Conservation (phyloP, 2,113 vertebrate species). For the Turdus rufiventris region DNA sequence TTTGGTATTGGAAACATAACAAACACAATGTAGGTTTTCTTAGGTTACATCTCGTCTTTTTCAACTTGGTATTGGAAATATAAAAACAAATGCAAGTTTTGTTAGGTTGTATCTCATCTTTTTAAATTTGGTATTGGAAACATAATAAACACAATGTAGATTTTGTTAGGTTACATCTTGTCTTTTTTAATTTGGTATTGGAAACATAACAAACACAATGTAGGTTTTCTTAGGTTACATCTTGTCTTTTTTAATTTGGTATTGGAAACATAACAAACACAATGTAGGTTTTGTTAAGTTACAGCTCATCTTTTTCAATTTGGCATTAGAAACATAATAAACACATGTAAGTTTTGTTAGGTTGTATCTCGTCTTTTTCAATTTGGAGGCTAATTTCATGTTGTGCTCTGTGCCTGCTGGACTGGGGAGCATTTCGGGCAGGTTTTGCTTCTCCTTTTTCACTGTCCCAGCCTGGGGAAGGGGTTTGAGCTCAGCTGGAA, state of each 20-base stretch:
- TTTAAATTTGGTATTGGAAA: neutral
- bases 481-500: fast-evolving
- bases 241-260: fast-evolving
- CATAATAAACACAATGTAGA: neutral
- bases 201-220: neutral
- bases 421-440: fast-evolving
- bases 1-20: neutral
- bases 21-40: neutral
- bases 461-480: fast-evolving
- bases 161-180: fast-evolving
- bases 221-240: neutral
- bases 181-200: neutral
- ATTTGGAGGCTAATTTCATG: neutral
- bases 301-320: fast-evolving
- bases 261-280: neutral
- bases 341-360: neutral
- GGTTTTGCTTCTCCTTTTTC: fast-evolving
- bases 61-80: fast-evolving
- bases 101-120: fast-evolving
- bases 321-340: neutral
- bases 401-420: neutral
- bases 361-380: neutral
- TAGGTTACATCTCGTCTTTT: neutral
- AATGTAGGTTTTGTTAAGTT: neutral
- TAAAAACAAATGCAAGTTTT: neutral